Percentiles rank a stretch among this genome's conserved stretches.
phyloP scores from a whole-genome alignment of 1,140 invertebrate genomes.

The Megalopta genalis region DNA sequence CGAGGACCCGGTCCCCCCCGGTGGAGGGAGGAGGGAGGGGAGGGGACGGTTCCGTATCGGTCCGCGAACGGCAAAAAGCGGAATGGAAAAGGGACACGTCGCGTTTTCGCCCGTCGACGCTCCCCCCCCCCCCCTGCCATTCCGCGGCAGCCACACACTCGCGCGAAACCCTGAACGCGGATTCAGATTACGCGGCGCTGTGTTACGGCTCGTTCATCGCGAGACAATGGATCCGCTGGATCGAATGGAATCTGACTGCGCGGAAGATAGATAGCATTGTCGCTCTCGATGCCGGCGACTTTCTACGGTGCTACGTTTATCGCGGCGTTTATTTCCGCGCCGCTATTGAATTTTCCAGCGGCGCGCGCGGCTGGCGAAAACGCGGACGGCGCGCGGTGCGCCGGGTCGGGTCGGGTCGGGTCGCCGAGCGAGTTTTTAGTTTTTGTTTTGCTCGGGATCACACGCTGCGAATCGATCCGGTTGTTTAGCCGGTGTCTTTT shows the following conservation, averaged over 20 bases:
- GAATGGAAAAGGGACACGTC: not conserved
- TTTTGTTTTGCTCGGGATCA: not conserved
- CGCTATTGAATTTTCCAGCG: conserved; percentile 38
- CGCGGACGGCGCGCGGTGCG: not conserved
- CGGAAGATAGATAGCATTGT: conserved; percentile 64
- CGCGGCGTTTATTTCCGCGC: conserved; percentile 46
- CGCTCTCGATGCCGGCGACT: conserved; percentile 33
- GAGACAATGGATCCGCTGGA: conserved; percentile 64
- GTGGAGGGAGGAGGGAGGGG: too few relatives aligned
- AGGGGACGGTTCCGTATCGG: conserved; percentile 20
- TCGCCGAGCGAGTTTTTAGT: not conserved
- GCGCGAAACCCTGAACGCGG: conserved; percentile 47
- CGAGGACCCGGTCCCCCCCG: conserved; percentile 9
- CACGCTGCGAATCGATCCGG: conserved; percentile 18
- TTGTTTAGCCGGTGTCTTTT: not conserved
- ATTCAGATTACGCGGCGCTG: conserved; percentile 59
- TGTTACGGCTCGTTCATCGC: conserved; percentile 46
- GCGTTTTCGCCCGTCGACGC: too few relatives aligned
- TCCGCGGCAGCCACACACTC: not conserved
- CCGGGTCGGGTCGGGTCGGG: not conserved
- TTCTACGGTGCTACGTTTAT: conserved; percentile 48
- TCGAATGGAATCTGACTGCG: conserved; percentile 61
- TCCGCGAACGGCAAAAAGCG: conserved; percentile 5
- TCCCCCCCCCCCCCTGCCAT: too few relatives aligned
- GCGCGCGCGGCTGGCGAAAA: conserved; percentile 16